Conservation (phyloP, 1,140 invertebrate species). For the Batillaria attramentaria region DNA sequence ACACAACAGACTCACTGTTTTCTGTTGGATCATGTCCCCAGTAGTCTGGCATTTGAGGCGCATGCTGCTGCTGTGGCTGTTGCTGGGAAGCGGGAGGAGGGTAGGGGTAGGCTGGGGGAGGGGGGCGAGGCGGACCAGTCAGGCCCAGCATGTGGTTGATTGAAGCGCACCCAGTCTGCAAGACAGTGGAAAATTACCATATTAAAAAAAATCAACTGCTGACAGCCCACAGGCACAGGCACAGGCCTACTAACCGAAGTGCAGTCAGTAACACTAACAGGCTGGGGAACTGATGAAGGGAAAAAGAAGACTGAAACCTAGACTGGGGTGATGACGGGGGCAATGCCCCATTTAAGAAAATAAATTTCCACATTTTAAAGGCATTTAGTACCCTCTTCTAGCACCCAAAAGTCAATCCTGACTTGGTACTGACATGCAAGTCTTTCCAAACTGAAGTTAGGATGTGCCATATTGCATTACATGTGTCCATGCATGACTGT, state of each 20-base stretch:
- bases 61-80: conserved; percentile 24
- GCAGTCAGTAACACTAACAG: background rate
- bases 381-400: too few species aligned
- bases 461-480: too few species aligned
- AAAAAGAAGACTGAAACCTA: background rate
- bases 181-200: background rate
- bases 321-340: too few species aligned
- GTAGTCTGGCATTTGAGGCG: conserved; percentile 66
- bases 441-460: too few species aligned
- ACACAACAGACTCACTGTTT: conserved; percentile 53
- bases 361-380: too few species aligned
- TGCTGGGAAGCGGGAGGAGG: conserved; percentile 27
- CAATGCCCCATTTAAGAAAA: too few species aligned
- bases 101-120: conserved; percentile 41
- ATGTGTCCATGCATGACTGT: too few species aligned
- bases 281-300: background rate
- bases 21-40: conserved; percentile 69
- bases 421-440: too few species aligned
- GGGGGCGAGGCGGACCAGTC: conserved; percentile 25
- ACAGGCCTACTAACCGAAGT: background rate
- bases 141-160: conserved; percentile 35
- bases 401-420: too few species aligned
- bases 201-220: background rate
- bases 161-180: background rate
- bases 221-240: background rate